Evolutionary conservation across 2,888 invertebrate genomes (phyloP), one percentile per base, ranked within the genome.

Genomic region (Drosophila formosana): DNA sequence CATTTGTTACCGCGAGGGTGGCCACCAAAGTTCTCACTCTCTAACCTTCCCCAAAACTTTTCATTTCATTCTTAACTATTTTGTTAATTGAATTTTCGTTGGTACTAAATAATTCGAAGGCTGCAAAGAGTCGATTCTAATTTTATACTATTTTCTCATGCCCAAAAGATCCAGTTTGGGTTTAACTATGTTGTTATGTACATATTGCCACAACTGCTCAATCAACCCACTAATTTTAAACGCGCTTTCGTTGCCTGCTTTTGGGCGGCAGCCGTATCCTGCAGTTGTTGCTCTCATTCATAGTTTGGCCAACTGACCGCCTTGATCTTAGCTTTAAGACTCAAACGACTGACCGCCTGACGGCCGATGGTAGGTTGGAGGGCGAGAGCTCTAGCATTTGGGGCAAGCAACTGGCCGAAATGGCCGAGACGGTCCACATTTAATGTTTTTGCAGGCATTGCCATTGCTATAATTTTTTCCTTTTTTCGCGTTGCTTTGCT

Each of bases 391-490:
- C 53, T 60, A 69, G 34, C 52, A 70, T 75, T 67, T 49, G 57
- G 18, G 62, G 50, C 56, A 53, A 55, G 46, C 43, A 53, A 73
- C 49, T 78, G 53, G 63, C 78, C 68, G 7, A 64, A 58, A 53
- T 55, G 49, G 32, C 43, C 32, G 45, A 41, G 50, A 23, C 50
- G 46, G 46, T 61, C 74, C 67, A 71, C 86, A 86, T 74, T 80
- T 80, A 78, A 70, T 62, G 58, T 57, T 46, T 55, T 43, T 49
- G 28, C 50, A 43, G 53, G 61, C 41, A 45, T 60, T 61, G 37
- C 49, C 63, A 56, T 66, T 75, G 68, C 75, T 72, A 87, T 87
- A 81, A 81, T 87, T 83, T 87, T 79, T 67, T 23, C 1, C n/a
- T 37, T 37, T 37, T 80, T 82, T 85, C 71, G 76, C 76, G 65